Evolutionary conservation across 2,113 vertebrate genomes (phyloP), one percentile per base, ranked within the genome.

Genomic region (Campylomormyrus tamandua): DNA sequence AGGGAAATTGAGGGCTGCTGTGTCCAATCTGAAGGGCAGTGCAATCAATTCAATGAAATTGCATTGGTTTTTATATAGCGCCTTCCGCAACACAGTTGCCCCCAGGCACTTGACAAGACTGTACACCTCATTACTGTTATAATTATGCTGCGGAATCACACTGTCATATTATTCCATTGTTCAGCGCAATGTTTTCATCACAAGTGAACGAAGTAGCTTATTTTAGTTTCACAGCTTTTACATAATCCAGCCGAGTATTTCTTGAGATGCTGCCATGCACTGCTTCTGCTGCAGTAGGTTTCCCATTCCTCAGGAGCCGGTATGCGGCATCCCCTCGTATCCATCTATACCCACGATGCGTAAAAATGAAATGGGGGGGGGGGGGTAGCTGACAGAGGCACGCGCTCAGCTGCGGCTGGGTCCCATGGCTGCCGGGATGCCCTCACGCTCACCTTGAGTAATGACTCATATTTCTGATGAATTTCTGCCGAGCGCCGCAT

Each of bases 391-490:
- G 70, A 77, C 70, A 2, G 11, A 15, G 70, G 70, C 70, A 5
- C 5, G 15, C 21, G 13, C 70, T 77, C 27, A 1, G 27, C 35
- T 77, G 15, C 4, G 5, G 31, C 31, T 13, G 15, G 70, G 70
- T 39, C 70, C 35, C 70, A 17, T 39, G 70, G 31, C 35, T 77
- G 70, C 31, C 3, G 15, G 19, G 35, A 42, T 24, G 35, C 49
- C 52, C 53, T 88, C 19, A 19, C 0, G 87, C 35, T 88, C 53
- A 62, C 35, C 52, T 42, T 45, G 52, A 19, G 35, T 24, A 42
- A 24, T 62, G 87, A 45, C 24, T 88, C 53, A 62, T 62, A 45
- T 88, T 62, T 88, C 53, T 88, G 52, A 58, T 66, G 52, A 87
- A 53, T 88, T 88, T 88, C 52, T 50, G 27, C 48, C 53, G 19